Base-by-base conservation (phyloP, 2,888 invertebrate genomes). In the Syrista parreyssii region DNA sequence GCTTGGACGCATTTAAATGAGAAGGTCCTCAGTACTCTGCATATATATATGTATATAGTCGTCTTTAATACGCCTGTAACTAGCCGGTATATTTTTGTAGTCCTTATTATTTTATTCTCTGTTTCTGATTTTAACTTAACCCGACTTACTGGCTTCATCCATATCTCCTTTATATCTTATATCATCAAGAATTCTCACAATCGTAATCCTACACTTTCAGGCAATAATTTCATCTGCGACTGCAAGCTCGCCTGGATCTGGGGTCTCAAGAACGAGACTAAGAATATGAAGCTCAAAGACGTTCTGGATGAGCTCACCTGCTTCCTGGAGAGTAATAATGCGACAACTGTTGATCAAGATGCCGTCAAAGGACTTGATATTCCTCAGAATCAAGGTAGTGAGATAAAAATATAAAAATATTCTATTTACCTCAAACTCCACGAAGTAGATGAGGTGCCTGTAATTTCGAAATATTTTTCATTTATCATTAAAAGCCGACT, bases 221-320 rank as follows among this genome's bases (percentile, higher is more conserved):
- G 95, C 87, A 97, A 97, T 92, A 95, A 94, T 90, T 95, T 97
- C 92, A 93, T 95, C 85, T 97, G 97, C 92, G 96, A 97, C 93
- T 97, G 97, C 91, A 95, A 96, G 83, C 92, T 97, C 84, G 94
- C 95, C 84, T 97, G 97, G 97, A 94, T 97, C 92, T 95, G 95
- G 92, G 93, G 93, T 73, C 92, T 97, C 80, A 93, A 94, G 81
- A 95, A 95, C 91, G 96, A 96, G 84, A 96, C 97, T 82, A 94
- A 94, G 90, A 96, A 95, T 89, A 93, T 93, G 84, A 94, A 94
- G 86, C 94, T 96, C 82, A 94, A 93, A 84, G 94, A 94, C 84
- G 94, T 95, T 55, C 92, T 97, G 76, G 95, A 96, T 86, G 93
- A 94, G 80, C 93, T 96, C 83, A 95, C 94, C 79, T 97, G 96